phyloP scores from a whole-genome alignment of 2,888 invertebrate genomes.

The Euplagia quadripunctaria region DNA sequence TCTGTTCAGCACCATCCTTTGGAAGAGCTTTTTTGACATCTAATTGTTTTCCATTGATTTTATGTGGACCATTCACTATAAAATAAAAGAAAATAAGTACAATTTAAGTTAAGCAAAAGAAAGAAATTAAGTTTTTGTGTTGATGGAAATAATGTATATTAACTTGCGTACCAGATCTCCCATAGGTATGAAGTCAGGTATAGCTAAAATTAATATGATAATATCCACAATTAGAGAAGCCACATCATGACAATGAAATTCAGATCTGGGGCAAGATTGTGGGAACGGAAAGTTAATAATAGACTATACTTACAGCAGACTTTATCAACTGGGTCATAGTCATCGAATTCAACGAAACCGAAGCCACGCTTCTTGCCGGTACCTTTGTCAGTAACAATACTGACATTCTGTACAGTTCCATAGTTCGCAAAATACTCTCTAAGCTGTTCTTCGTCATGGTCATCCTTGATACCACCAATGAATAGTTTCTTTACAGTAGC shows the following conservation, averaged over 20 bases:
- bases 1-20: conserved; percentile 90
- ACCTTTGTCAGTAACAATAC: conserved; percentile 96
- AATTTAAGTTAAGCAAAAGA: too few relatives aligned
- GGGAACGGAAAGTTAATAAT: conserved; percentile 44
- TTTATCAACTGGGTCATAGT: conserved; percentile 99
- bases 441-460: conserved; percentile 96
- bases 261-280: conserved; percentile 86
- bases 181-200: conserved; percentile 71
- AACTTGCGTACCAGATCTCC: conserved; percentile 83
- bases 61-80: conserved; percentile 93
- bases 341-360: conserved; percentile 98
- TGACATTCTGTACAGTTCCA: conserved; percentile 94
- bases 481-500: conserved; percentile 98
- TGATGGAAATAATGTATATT: conserved; percentile 63
- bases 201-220: conserved; percentile 83
- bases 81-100: conserved; percentile 16
- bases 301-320: conserved; percentile 93
- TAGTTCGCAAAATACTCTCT: conserved; percentile 94
- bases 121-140: conserved; percentile 18
- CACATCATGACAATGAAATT: conserved; percentile 76
- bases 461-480: conserved; percentile 97
- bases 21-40: conserved; percentile 98
- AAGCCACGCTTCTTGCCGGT: conserved; percentile 98
- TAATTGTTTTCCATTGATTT: conserved; percentile 94
- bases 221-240: conserved; percentile 86